These are phyloP conservation scores for Otis tarda DNA, from an alignment of 2,113 vertebrate genomes.

Conservation along the genomic window DNA sequence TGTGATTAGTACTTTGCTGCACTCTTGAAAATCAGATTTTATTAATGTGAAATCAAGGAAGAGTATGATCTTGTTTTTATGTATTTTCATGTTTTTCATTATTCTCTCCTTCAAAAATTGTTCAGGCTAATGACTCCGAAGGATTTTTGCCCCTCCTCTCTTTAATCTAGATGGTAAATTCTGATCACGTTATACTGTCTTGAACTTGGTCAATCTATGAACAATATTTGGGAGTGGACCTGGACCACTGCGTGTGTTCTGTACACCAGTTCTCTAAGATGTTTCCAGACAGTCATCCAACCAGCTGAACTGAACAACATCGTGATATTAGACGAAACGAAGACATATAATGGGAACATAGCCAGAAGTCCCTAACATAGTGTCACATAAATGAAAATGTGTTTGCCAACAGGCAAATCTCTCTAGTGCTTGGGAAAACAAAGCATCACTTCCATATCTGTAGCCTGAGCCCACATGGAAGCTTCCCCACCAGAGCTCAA, in stretches of 20 bases:
- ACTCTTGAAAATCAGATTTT: not conserved
- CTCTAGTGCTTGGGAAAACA: not conserved
- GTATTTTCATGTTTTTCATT: not conserved
- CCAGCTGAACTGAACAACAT: not conserved
- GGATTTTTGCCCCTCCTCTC: not conserved
- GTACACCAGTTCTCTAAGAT: not conserved
- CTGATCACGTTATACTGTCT: not conserved
- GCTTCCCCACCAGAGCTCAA: not conserved
- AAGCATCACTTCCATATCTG: not conserved
- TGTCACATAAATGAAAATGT: not conserved
- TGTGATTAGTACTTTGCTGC: not conserved
- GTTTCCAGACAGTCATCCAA: not conserved
- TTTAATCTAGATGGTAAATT: not conserved
- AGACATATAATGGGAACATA: not conserved
- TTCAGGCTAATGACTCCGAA: not conserved
- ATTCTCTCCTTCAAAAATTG: not conserved
- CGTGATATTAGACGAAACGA: not conserved
- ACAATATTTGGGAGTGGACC: not conserved
- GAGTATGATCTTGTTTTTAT: not conserved
- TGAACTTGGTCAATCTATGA: not conserved
- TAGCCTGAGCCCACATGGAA: not conserved
- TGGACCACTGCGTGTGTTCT: not conserved
- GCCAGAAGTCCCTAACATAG: not conserved
- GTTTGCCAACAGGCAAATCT: not conserved
- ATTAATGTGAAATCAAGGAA: not conserved